These are phyloP conservation scores for Himantopus leucocephalus DNA, from an alignment of 2,113 vertebrate species.

Conservation along the genomic window DNA sequence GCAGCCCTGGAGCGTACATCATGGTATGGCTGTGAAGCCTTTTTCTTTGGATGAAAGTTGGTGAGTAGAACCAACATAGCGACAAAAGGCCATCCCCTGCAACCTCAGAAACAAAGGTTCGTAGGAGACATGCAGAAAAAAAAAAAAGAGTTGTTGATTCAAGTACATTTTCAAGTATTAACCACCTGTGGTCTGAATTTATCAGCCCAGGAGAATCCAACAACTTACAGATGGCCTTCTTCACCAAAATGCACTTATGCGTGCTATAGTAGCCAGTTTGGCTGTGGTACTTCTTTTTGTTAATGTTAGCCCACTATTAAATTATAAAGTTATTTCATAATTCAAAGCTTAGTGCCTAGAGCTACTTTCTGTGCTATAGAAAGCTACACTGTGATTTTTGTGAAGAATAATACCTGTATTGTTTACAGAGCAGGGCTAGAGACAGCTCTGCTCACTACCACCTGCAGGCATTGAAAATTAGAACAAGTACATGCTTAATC, in stretches of 20 bases:
- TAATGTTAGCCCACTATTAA: background rate
- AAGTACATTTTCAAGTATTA: background rate
- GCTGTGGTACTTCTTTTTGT: background rate
- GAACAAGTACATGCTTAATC: constrained; percentile 57
- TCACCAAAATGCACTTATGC: background rate
- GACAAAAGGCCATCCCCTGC: background rate
- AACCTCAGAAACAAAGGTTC: background rate
- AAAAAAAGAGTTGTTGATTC: background rate
- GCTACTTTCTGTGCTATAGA: constrained; percentile 1
- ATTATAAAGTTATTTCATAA: constrained; percentile 52
- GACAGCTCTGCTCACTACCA: constrained; percentile 25
- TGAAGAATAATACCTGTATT: constrained; percentile 30
- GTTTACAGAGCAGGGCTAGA: constrained; percentile 14
- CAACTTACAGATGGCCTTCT: background rate
- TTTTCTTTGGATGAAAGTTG: background rate
- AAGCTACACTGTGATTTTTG: constrained; percentile 36
- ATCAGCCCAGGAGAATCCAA: background rate
- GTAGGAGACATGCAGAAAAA: background rate
- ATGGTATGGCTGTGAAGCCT: background rate
- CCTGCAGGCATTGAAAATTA: constrained; percentile 63
- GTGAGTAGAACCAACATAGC: background rate
- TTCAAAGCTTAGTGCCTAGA: constrained; percentile 43
- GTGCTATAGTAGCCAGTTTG: background rate
- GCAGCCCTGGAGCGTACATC: background rate
- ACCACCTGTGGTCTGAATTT: background rate